A percentile compares a stretch with the other conserved stretches of the same genome.
These are phyloP conservation scores for Scolopax bukidnonensis DNA, from an alignment of 2,797 vertebrate species.

Conservation along the genomic window DNA sequence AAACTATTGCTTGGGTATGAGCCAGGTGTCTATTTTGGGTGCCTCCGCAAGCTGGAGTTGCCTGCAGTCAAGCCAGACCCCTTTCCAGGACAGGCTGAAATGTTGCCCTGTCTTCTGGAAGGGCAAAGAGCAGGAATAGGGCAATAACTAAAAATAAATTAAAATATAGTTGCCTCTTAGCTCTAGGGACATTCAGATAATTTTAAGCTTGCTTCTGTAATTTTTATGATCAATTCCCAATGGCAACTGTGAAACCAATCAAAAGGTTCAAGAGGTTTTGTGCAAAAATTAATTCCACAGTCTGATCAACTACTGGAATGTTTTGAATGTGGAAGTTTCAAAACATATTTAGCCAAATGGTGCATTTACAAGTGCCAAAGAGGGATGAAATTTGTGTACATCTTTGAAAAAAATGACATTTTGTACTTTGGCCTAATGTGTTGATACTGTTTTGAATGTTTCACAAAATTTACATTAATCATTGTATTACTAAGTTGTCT, in stretches of 20 bases:
- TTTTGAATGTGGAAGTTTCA: neutral
- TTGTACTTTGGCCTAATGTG: neutral
- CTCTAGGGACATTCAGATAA: neutral
- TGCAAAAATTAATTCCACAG: neutral
- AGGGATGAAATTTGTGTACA: neutral
- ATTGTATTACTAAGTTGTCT: neutral
- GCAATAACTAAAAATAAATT: neutral
- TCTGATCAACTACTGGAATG: neutral
- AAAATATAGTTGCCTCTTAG: neutral
- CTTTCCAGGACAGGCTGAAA: neutral
- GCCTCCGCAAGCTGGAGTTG: neutral
- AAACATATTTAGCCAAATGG: neutral
- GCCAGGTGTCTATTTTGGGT: constrained; percentile 50
- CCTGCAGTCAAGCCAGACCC: neutral
- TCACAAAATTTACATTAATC: neutral
- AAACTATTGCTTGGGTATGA: constrained; percentile 42
- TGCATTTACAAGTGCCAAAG: neutral
- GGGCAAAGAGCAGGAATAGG: neutral
- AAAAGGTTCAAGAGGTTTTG: neutral
- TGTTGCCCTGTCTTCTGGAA: neutral
- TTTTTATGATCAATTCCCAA: neutral
- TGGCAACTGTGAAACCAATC: neutral
- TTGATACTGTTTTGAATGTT: neutral
- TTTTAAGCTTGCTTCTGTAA: neutral
- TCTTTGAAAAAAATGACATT: neutral